Evolutionary conservation across 1,140 invertebrate genomes (phyloP), one percentile per base, ranked within the genome.

Genomic region (Metopolophium dirhodum): DNA sequence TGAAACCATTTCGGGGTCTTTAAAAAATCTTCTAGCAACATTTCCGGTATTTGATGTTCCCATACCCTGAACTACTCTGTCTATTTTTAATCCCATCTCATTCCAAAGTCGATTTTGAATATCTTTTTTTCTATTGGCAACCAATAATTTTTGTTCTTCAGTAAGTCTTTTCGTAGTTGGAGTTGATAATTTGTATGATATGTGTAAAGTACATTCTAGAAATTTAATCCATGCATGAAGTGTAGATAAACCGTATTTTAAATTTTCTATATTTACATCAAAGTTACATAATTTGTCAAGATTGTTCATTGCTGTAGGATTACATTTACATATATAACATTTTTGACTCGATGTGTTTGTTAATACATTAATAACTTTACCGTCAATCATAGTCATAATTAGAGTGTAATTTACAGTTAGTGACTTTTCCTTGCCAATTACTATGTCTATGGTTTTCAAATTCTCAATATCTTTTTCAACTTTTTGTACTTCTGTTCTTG

Each of bases 331-430:
- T 4, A 47, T 47, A 47, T 4, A 47, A 47, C 47, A 47, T 47
- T 47, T 47, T 47, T 47, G 47, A 47, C 47, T 47, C 47, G 47
- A 47, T 47, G 47, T 47, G 47, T 47, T 4, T 4, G 47, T 95
- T 41, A 95, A 93, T 18, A 95, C 94, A 94, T 96, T 95, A 83
- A 95, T 95, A 8, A 95, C 95, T 94, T 96, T 95, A 4, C 47
- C 47, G 6, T 47, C 47, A 47, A 96, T 94, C 95, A 96, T 95
- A 47, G 95, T 95, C 37, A 95, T 94, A n/a, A 94, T 68, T 47
- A 95, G 61, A 93, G 93, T 93, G 93, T 95, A 94, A 45, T 89
- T 94, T 41, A 95, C 93, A 95, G 37, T n/a, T n/a, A n/a, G n/a
- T 85, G 37, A 45, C 82, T 45, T 82, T 37, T 82, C 35, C 41